Evolutionary conservation across 2,888 invertebrate species (phyloP).

Genomic region (Elgonia sp.): DNA sequence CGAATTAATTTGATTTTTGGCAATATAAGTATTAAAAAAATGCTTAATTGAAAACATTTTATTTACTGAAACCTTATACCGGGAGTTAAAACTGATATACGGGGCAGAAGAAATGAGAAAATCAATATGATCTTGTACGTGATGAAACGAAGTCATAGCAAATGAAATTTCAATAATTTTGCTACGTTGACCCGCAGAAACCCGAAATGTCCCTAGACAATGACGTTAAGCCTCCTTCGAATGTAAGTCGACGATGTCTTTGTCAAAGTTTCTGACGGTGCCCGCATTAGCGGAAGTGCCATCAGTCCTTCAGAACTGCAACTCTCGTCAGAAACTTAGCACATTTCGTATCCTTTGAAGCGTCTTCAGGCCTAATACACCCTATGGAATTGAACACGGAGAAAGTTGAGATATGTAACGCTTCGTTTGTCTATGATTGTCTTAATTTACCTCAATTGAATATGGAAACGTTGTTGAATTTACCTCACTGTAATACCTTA

Average conservation of each 20-base stretch:
- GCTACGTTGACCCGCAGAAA: slow-evolving; percentile 70
- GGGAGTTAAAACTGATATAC: too few species aligned
- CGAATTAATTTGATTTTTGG: too few species aligned
- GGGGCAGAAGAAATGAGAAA: neutral
- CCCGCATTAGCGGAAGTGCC: slow-evolving; percentile 80
- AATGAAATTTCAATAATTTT: slow-evolving; percentile 67
- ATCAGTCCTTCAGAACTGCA: slow-evolving; percentile 73
- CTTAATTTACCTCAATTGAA: slow-evolving; percentile 63
- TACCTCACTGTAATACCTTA: slow-evolving; percentile 29
- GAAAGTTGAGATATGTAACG: slow-evolving; percentile 65
- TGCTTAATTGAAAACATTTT: too few species aligned
- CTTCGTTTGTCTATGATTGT: slow-evolving; percentile 71
- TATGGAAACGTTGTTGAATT: slow-evolving; percentile 57
- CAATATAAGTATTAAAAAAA: too few species aligned
- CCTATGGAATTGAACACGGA: slow-evolving; percentile 54
- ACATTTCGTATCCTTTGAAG: slow-evolving; percentile 73
- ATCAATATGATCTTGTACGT: neutral
- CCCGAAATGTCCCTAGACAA: slow-evolving; percentile 62
- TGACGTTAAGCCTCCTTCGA: slow-evolving; percentile 69
- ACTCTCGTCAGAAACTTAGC: slow-evolving; percentile 72
- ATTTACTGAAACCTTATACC: too few species aligned
- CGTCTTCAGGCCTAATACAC: slow-evolving; percentile 64
- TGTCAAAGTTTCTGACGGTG: slow-evolving; percentile 78
- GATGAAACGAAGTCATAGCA: neutral
- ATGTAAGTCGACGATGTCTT: slow-evolving; percentile 74